phyloP scores from a whole-genome alignment of 2,797 vertebrate species.

The Erethizon dorsatum region DNA sequence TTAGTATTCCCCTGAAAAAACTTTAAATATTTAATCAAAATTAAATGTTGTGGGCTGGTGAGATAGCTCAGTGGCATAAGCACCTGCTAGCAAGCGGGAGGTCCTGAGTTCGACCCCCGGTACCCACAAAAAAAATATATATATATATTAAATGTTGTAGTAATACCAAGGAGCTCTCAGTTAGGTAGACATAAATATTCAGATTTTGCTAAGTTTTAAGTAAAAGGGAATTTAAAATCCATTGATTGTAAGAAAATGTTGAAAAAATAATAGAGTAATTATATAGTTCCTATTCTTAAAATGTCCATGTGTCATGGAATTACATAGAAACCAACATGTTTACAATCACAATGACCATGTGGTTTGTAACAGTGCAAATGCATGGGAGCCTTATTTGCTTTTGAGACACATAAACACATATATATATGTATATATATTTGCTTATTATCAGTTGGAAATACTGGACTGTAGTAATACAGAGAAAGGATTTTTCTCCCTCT shows the following conservation, averaged over 20 bases:
- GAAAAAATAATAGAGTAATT: background rate
- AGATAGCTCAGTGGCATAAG: too few relatives aligned
- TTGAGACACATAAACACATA: background rate
- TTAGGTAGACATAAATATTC: background rate
- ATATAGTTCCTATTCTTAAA: background rate
- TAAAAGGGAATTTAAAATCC: background rate
- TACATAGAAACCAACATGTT: background rate
- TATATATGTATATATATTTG: background rate
- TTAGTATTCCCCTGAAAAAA: background rate
- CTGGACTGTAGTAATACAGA: background rate
- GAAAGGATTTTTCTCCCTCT: background rate
- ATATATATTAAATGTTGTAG: background rate
- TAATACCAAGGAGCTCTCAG: background rate
- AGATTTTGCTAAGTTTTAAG: background rate
- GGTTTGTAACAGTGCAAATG: background rate
- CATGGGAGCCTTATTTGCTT: background rate
- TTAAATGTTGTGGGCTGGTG: background rate
- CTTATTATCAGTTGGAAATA: constrained; percentile 3
- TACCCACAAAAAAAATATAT: too few relatives aligned
- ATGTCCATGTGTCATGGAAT: background rate
- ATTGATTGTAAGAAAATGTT: background rate
- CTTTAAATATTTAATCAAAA: background rate
- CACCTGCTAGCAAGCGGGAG: too few relatives aligned
- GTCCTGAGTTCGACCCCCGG: too few relatives aligned
- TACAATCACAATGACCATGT: background rate